These are phyloP conservation scores for Asteroscopus sphinx DNA, from an alignment of 2,888 invertebrate species.

Conservation along the genomic window DNA sequence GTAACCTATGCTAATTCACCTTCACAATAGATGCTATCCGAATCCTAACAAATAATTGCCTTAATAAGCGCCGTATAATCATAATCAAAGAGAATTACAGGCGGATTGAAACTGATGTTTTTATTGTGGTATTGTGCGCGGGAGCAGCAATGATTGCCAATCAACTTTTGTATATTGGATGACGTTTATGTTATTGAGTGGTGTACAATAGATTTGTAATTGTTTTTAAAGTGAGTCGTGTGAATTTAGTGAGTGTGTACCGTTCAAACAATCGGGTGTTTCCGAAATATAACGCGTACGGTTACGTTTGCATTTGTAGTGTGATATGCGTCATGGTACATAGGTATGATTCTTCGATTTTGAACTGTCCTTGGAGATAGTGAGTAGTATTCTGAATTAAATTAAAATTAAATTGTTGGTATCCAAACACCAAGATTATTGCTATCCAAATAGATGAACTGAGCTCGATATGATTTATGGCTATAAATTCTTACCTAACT, in stretches of 20 bases:
- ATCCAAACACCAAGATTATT: not conserved
- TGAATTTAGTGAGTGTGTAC: slow-evolving; percentile 58
- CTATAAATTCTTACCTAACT: not conserved
- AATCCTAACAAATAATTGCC: slow-evolving; percentile 80
- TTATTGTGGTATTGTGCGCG: slow-evolving; percentile 71
- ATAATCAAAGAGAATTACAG: slow-evolving; percentile 84
- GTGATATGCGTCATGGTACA: slow-evolving; percentile 23
- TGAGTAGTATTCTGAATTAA: too few species aligned
- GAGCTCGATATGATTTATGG: not conserved
- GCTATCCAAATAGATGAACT: not conserved
- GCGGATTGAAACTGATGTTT: slow-evolving; percentile 73
- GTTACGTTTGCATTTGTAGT: slow-evolving; percentile 17
- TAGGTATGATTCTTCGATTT: not conserved
- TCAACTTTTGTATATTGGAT: slow-evolving; percentile 70
- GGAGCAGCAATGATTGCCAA: slow-evolving; percentile 70
- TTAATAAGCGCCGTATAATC: slow-evolving; percentile 81
- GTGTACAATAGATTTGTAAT: slow-evolving; percentile 72
- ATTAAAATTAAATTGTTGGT: not conserved
- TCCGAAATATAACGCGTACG: slow-evolving; percentile 32
- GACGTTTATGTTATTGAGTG: slow-evolving; percentile 60
- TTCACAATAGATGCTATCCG: slow-evolving; percentile 75
- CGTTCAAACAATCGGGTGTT: slow-evolving; percentile 41
- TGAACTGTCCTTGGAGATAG: not conserved
- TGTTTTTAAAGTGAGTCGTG: slow-evolving; percentile 70
- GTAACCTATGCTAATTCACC: slow-evolving; percentile 73